phyloP scores from a whole-genome alignment of 2,888 invertebrate species.

The Cryptus armator region DNA sequence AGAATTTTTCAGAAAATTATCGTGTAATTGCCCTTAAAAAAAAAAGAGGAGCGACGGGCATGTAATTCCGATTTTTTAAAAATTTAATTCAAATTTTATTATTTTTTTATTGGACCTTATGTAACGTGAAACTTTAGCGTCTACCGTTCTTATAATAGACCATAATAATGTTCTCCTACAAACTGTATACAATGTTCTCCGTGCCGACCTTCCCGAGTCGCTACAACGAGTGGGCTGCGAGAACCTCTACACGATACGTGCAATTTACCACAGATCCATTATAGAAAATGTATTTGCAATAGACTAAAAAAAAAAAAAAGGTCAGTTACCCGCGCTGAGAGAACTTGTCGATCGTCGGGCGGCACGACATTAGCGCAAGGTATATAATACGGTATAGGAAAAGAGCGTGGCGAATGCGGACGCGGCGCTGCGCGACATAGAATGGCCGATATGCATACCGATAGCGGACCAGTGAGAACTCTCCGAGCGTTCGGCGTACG shows the following conservation, averaged over 20 bases:
- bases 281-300: constrained; percentile 23
- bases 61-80: neutral
- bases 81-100: neutral
- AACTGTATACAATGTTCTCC: neutral
- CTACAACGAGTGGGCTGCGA: neutral
- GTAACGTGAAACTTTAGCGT: neutral
- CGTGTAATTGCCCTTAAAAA: too few species aligned
- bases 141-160: constrained; percentile 5
- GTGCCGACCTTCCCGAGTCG: constrained; percentile 27
- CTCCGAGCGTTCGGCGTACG: constrained; percentile 30
- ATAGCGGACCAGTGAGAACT: constrained; percentile 53
- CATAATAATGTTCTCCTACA: neutral
- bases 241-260: neutral
- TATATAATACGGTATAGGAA: constrained; percentile 22
- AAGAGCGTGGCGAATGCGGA: constrained; percentile 48
- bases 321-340: constrained; percentile 39
- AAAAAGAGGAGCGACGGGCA: too few species aligned
- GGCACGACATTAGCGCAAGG: constrained; percentile 38
- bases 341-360: constrained; percentile 40
- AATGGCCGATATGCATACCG: constrained; percentile 60
- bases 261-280: constrained; percentile 24
- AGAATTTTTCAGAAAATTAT: neutral
- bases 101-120: neutral
- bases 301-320: constrained; percentile 27
- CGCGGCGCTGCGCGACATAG: constrained; percentile 46